A percentile compares a stretch with the other conserved stretches of the same genome.
These are phyloP conservation scores for Notiomystis cincta DNA, from an alignment of 2,113 vertebrate genomes.

Conservation along the genomic window DNA sequence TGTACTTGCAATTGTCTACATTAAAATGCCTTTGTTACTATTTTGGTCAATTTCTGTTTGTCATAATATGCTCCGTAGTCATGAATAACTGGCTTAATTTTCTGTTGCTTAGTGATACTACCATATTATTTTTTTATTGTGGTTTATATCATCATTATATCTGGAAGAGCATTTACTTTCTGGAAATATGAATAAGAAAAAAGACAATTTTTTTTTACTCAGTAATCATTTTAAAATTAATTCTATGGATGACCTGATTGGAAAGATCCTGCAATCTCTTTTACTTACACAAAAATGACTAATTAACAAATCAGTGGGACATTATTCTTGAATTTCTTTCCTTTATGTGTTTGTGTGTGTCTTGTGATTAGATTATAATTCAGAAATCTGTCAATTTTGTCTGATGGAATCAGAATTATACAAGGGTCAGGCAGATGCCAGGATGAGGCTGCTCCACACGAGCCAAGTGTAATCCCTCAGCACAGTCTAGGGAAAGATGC, in stretches of 20 bases:
- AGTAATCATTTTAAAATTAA: background rate
- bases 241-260: background rate
- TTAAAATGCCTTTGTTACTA: background rate
- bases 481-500: background rate
- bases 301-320: background rate
- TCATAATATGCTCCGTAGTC: background rate
- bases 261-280: background rate
- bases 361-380: background rate
- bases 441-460: background rate
- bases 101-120: background rate
- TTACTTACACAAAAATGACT: background rate
- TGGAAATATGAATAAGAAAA: background rate
- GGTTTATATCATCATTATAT: background rate
- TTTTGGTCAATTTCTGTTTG: background rate
- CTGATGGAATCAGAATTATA: background rate
- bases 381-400: background rate
- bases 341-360: too few relatives aligned
- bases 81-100: background rate
- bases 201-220: background rate
- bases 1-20: background rate
- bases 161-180: background rate
- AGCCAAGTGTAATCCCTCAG: fast-evolving
- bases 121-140: background rate
- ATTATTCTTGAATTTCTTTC: background rate
- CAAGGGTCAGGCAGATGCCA: background rate